phyloP scores from a whole-genome alignment of 2,113 vertebrate genomes.

The Glareola pratincola region DNA sequence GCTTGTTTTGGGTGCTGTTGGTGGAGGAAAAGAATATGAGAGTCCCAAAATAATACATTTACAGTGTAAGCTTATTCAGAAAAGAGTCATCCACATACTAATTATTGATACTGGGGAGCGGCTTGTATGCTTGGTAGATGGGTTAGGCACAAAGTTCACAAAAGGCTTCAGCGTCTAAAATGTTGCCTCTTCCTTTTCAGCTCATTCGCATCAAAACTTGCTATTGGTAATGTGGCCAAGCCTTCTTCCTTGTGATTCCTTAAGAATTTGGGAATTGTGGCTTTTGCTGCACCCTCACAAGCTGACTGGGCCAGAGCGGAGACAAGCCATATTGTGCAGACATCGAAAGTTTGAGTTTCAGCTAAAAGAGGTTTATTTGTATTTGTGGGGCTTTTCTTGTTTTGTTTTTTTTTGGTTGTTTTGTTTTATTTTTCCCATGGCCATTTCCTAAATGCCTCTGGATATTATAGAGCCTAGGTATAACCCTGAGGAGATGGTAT shows the following conservation, averaged over 20 bases:
- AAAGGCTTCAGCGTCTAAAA: neutral
- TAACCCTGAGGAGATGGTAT: neutral
- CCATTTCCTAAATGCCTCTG: neutral
- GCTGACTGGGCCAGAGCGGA: neutral
- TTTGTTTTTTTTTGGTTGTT: neutral
- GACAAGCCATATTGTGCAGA: neutral
- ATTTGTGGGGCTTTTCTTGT: neutral
- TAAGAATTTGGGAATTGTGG: neutral
- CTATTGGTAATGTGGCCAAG: neutral
- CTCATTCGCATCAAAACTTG: neutral
- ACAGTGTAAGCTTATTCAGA: neutral
- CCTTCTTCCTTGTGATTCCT: neutral
- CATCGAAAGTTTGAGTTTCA: neutral
- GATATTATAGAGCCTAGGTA: neutral
- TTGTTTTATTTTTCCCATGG: neutral
- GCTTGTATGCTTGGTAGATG: neutral
- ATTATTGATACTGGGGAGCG: neutral
- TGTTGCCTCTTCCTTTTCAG: neutral
- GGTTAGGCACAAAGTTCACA: neutral
- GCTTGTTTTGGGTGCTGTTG: neutral
- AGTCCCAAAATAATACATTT: neutral
- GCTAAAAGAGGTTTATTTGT: neutral
- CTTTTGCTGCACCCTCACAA: neutral
- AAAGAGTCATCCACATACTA: neutral
- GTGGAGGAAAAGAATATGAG: neutral